phyloP scores from a whole-genome alignment of 2,888 invertebrate genomes.

The Synergus itoensis region DNA sequence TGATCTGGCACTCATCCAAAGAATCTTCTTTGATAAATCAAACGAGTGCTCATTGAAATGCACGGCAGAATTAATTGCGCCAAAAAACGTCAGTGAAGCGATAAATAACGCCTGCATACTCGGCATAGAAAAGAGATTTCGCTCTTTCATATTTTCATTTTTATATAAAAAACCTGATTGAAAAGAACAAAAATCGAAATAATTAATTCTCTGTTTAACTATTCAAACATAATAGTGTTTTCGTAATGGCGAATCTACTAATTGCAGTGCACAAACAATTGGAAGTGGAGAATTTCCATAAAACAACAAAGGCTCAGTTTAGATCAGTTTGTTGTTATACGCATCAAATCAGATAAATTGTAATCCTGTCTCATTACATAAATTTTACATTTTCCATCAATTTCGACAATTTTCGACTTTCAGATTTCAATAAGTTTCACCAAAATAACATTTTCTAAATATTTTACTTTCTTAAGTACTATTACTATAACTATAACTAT shows the following conservation, averaged over 20 bases:
- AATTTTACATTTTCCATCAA: background rate
- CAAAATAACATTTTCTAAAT: too few species aligned
- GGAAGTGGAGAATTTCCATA: slow-evolving; percentile 28
- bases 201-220: slow-evolving; percentile 22
- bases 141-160: too few species aligned
- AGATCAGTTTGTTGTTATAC: too few species aligned
- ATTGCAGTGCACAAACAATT: slow-evolving; percentile 32
- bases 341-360: slow-evolving; percentile 28
- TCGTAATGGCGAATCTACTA: slow-evolving; percentile 27
- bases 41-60: slow-evolving; percentile 28
- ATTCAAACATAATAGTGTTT: slow-evolving; percentile 9
- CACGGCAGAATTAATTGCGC: slow-evolving; percentile 5
- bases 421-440: too few species aligned
- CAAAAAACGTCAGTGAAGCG: slow-evolving; percentile 12
- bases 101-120: slow-evolving; percentile 1
- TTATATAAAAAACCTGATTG: background rate
- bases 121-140: too few species aligned
- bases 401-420: too few species aligned
- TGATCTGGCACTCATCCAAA: slow-evolving; percentile 5
- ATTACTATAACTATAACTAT: too few species aligned
- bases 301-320: slow-evolving; percentile 16
- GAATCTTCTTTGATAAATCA: slow-evolving; percentile 27
- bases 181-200: background rate
- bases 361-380: background rate
- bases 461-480: too few species aligned